phyloP scores from a whole-genome alignment of 1,140 invertebrate genomes.

The Euura lappo region DNA sequence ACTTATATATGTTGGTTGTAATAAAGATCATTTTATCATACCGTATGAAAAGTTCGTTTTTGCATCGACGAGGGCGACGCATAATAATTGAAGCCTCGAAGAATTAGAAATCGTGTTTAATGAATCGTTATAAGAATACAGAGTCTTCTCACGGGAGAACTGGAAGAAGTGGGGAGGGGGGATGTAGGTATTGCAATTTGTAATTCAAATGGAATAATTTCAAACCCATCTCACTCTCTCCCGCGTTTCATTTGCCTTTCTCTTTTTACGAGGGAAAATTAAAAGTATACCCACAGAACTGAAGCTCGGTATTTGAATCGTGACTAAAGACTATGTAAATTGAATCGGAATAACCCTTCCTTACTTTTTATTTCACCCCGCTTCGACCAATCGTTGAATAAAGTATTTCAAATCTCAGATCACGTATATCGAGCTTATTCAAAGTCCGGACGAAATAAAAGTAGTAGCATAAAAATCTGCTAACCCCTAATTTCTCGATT shows the following conservation, averaged over 20 bases:
- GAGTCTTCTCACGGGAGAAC: no score
- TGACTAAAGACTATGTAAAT: not conserved
- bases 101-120: slow-evolving; percentile 30
- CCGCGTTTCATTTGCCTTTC: not conserved
- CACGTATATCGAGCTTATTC: not conserved
- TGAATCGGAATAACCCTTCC: not conserved
- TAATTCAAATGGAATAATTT: slow-evolving; percentile 41
- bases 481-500: not conserved
- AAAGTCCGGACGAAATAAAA: not conserved
- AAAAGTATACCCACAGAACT: not conserved
- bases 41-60: not conserved
- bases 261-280: not conserved
- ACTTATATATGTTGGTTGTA: no score
- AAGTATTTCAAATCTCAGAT: not conserved
- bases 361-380: not conserved
- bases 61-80: not conserved
- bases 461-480: not conserved
- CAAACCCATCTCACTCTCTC: not conserved
- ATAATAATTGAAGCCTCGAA: no score
- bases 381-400: not conserved
- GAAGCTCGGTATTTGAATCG: not conserved
- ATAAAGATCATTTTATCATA: no score
- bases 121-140: slow-evolving; percentile 34
- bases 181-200: slow-evolving; percentile 38
- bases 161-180: not conserved